Evolutionary conservation across 2,797 vertebrate genomes (phyloP), one percentile per base, ranked within the genome.

Genomic region (Apogon hyalosoma): DNA sequence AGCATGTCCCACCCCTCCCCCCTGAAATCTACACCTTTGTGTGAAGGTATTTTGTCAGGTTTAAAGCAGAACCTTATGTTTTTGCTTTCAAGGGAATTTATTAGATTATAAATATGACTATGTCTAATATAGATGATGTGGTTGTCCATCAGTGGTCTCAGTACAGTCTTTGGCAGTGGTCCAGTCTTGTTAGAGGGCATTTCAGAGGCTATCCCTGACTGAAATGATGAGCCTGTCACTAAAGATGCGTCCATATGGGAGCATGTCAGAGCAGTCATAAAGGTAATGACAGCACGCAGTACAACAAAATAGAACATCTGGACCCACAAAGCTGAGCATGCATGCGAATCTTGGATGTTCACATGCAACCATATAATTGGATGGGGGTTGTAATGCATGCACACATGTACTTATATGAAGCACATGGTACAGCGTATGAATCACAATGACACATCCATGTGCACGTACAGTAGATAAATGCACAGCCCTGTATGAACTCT

Each of bases 301-400:
- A 24, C 15, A 31, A 79, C 83, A 79, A 71, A 87, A 67, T 69
- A 56, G 61, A 80, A 77, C 79, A 83, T 79, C 63, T 84, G 75
- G 75, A 51, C 18, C 7, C 47, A 57, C 14, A 40, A 56, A 73
- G 62, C 54, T 6, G 10, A 64, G 58, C 59, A 14, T 52, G 48
- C 36, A 31, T 66, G 60, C 73, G 80, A 54, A 82, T 73, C 49
- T 28, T 55, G 41, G 36, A 69, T 40, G 54, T 43, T 21, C 51
- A 68, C 68, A 66, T 48, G 45, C 24, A 61, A 39, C 45, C 64
- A 15, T 43, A 16, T 77, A 41, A 73, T 72, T 76, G 66, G 60
- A 80, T 69, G 58, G 46, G 36, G 40, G 19, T 15, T 33, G 33
- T 42, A 53, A 65, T 73, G 42, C 24, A 63, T 62, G 56, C 43